These are phyloP conservation scores for Apodemia duryi DNA, from an alignment of 2,888 invertebrate species.

Conservation along the genomic window DNA sequence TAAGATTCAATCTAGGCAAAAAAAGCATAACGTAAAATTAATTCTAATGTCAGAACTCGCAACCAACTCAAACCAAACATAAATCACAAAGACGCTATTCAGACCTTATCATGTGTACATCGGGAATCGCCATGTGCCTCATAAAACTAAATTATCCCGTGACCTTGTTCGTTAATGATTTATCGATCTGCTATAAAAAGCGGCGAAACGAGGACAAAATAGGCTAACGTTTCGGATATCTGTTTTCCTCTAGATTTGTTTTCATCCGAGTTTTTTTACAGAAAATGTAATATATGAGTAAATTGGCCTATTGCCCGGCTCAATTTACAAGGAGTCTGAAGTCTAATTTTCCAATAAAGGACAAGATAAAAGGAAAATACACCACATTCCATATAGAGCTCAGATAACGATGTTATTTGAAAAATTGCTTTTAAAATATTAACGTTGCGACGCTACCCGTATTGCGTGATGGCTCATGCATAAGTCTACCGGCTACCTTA, in stretches of 20 bases:
- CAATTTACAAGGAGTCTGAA: not conserved
- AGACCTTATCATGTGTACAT: slow-evolving; percentile 29
- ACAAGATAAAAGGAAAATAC: not conserved
- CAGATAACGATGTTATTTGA: too few species aligned
- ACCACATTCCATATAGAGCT: too few species aligned
- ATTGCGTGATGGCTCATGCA: too few species aligned
- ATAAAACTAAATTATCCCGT: slow-evolving; percentile 30
- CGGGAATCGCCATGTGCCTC: slow-evolving; percentile 43
- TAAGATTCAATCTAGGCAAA: not conserved
- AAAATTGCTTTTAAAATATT: too few species aligned
- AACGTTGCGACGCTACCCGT: too few species aligned
- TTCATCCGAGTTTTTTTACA: not conserved
- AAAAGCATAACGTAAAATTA: not conserved
- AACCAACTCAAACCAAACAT: not conserved
- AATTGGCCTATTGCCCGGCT: not conserved
- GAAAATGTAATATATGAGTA: slow-evolving; percentile 1
- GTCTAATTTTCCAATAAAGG: not conserved
- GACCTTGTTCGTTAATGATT: slow-evolving; percentile 30
- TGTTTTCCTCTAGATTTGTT: slow-evolving; percentile 3
- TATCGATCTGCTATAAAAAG: slow-evolving; percentile 26
- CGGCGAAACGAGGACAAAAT: not conserved
- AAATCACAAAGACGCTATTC: slow-evolving; percentile 18
- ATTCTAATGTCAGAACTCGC: not conserved
- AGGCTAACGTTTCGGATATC: slow-evolving; percentile 1
- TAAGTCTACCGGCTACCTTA: too few species aligned